phyloP scores from a whole-genome alignment of 2,113 vertebrate species.

The Poicephalus meyeri region DNA sequence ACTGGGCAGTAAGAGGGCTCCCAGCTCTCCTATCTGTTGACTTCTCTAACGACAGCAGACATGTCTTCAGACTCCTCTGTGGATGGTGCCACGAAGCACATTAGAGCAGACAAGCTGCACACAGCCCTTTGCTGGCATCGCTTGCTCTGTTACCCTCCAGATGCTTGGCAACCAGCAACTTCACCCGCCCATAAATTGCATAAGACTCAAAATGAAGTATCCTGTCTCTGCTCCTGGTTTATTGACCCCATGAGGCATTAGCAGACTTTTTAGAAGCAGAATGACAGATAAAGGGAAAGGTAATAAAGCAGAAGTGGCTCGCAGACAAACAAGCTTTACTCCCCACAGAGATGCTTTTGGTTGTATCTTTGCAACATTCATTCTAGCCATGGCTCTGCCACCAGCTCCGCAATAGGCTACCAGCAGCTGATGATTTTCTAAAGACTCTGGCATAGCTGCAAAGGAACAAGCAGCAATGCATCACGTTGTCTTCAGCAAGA shows the following conservation, averaged over 20 bases:
- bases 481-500: background rate
- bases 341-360: background rate
- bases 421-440: background rate
- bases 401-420: background rate
- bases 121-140: background rate
- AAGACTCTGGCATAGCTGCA: background rate
- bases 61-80: background rate
- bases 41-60: background rate
- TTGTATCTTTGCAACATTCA: background rate
- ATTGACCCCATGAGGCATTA: constrained; percentile 14
- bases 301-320: constrained; percentile 12
- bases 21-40: background rate
- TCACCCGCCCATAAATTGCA: background rate
- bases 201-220: constrained; percentile 17
- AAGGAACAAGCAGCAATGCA: background rate
- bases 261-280: background rate
- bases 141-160: background rate
- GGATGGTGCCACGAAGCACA: background rate
- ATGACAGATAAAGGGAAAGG: background rate
- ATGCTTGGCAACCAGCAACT: background rate
- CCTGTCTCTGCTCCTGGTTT: background rate
- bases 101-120: background rate
- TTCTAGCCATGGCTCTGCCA: background rate
- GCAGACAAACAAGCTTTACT: background rate
- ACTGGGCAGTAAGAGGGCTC: background rate